Conservation (phyloP, 2,113 vertebrate genomes). For the Pterocles gutturalis region DNA sequence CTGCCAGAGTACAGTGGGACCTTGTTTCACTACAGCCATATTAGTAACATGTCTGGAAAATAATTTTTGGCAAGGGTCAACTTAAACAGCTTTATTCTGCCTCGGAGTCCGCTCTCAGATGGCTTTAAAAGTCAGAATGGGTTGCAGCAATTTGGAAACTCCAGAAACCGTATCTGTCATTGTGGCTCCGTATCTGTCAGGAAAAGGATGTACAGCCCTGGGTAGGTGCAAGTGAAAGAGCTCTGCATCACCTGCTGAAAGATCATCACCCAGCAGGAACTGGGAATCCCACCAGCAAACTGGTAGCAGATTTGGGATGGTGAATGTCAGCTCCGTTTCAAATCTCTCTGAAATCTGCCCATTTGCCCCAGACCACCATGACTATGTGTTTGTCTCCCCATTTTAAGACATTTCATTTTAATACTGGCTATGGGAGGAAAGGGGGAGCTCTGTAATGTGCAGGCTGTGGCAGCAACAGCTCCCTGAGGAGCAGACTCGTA, state of each 20-base stretch:
- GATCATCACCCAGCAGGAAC: neutral
- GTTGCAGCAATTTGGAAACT: neutral
- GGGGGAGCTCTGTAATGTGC: neutral
- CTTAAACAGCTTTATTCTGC: constrained; percentile 28
- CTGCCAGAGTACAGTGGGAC: constrained; percentile 20
- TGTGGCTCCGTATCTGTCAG: neutral
- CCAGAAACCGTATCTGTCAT: no score
- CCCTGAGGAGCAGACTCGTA: neutral
- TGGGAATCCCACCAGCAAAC: neutral
- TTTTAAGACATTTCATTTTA: neutral
- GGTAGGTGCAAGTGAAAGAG: neutral
- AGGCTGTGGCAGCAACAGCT: neutral
- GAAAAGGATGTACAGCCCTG: neutral
- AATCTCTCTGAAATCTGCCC: neutral
- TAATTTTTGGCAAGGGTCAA: constrained; percentile 1
- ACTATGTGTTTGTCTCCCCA: accelerated
- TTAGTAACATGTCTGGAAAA: neutral
- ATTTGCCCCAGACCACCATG: neutral
- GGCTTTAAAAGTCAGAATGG: neutral
- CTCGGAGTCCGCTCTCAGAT: neutral
- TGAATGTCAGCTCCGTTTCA: neutral
- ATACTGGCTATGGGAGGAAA: neutral
- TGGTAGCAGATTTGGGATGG: neutral
- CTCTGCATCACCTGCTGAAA: neutral
- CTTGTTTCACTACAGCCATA: constrained; percentile 8